phyloP scores from a whole-genome alignment of 2,888 invertebrate genomes.

The Dynastes tityus region DNA sequence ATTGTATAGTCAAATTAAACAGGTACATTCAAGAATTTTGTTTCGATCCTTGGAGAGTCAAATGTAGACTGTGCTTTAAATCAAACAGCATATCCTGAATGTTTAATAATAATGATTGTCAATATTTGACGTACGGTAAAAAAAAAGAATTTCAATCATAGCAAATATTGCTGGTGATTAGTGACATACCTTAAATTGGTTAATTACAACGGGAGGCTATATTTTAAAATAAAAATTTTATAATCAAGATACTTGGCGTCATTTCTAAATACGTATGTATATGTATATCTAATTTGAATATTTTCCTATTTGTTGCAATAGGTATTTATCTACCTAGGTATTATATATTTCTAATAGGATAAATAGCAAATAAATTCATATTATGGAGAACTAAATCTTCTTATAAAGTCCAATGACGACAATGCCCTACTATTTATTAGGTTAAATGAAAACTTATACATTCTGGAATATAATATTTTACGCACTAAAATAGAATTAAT shows the following conservation, averaged over 20 bases:
- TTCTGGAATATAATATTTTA: conserved; percentile 10
- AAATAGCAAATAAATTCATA: no score
- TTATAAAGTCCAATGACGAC: no score
- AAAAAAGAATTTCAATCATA: conserved; percentile 42
- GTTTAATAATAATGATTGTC: conserved; percentile 39
- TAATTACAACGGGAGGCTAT: conserved; percentile 22
- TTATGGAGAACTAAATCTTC: no score
- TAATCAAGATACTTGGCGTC: conserved; percentile 34
- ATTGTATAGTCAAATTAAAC: no score
- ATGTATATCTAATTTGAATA: conserved; percentile 34
- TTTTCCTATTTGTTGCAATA: conserved; percentile 41
- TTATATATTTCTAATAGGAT: no score
- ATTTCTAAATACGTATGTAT: conserved; percentile 33
- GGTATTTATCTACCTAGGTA: conserved; percentile 22
- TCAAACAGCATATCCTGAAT: conserved; percentile 17
- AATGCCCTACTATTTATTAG: neutral
- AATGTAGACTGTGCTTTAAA: neutral
- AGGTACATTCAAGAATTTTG: neutral
- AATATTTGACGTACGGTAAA: conserved; percentile 31
- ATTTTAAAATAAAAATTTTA: conserved; percentile 46
- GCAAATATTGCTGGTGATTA: conserved; percentile 35
- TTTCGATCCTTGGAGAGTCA: neutral
- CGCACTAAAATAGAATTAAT: conserved; percentile 9
- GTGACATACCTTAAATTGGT: conserved; percentile 45
- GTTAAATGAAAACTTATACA: conserved; percentile 1